A percentile compares a stretch with the other conserved stretches of the same genome.
These are phyloP conservation scores for Loripinus fragilis DNA, from an alignment of 2,888 invertebrate species.

Conservation along the genomic window DNA sequence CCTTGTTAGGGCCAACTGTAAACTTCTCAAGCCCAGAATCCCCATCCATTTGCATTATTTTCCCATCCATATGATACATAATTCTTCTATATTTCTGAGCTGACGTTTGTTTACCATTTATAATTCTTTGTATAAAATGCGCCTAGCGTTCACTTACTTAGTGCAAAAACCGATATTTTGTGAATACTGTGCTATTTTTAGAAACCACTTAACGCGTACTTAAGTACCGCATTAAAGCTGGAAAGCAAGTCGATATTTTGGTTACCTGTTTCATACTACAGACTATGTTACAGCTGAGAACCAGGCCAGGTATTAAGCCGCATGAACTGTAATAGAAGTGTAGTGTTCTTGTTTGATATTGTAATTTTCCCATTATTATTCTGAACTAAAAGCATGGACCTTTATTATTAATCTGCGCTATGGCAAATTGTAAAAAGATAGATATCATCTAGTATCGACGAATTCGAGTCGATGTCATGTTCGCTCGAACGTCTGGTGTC, in stretches of 20 bases:
- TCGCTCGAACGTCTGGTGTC: no score
- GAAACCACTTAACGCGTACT: constrained; percentile 22
- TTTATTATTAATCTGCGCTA: no score
- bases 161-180: constrained; percentile 13
- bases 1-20: constrained; percentile 7
- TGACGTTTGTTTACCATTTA: no score
- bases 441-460: no score
- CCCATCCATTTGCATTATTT: neutral
- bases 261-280: neutral
- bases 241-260: constrained; percentile 1
- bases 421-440: no score
- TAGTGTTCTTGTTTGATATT: constrained; percentile 3
- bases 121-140: neutral
- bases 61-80: constrained; percentile 1
- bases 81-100: neutral
- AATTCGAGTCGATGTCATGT: no score
- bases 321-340: neutral
- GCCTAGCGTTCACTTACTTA: constrained; percentile 15
- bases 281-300: neutral
- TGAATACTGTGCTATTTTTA: constrained; percentile 5
- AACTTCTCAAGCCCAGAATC: neutral
- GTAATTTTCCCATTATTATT: no score
- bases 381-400: no score
- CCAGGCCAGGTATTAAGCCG: constrained; percentile 12
- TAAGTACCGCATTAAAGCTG: constrained; percentile 20